Conservation (phyloP, 2,113 vertebrate species). For the Oriolus oriolus region DNA sequence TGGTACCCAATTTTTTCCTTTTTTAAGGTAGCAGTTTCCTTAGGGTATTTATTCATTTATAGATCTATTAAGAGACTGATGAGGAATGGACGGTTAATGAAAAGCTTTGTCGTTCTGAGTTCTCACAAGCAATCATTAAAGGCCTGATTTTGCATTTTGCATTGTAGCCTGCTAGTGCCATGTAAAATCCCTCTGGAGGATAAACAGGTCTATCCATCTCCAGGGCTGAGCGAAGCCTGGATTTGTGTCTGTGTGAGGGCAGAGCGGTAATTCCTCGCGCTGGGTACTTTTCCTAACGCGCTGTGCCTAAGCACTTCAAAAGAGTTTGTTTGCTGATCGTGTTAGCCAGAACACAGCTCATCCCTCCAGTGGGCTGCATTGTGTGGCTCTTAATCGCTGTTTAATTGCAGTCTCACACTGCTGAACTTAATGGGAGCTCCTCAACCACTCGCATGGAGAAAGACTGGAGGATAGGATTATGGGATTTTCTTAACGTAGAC, state of each 20-base stretch:
- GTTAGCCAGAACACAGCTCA: neutral
- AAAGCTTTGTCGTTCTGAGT: constrained; percentile 7
- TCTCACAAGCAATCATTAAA: constrained; percentile 21
- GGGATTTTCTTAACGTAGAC: neutral
- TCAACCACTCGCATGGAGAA: neutral
- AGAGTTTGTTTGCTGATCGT: neutral
- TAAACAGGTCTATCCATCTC: constrained; percentile 18
- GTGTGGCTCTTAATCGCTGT: neutral
- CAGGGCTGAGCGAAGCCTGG: neutral
- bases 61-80: constrained; percentile 40
- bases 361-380: neutral
- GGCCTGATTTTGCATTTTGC: constrained; percentile 3
- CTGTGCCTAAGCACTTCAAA: neutral
- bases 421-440: neutral
- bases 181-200: constrained; percentile 19
- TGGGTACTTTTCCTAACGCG: neutral
- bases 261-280: neutral
- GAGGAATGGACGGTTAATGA: constrained; percentile 9
- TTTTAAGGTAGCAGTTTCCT: constrained; percentile 30
- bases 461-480: neutral
- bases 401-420: constrained; percentile 5
- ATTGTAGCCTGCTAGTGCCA: neutral
- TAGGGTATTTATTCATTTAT: constrained; percentile 48
- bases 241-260: neutral
- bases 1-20: constrained; percentile 37